A percentile compares a stretch with the other conserved stretches of the same genome.
Conservation (phyloP, 2,113 vertebrate genomes). For the Arizona elegans region DNA sequence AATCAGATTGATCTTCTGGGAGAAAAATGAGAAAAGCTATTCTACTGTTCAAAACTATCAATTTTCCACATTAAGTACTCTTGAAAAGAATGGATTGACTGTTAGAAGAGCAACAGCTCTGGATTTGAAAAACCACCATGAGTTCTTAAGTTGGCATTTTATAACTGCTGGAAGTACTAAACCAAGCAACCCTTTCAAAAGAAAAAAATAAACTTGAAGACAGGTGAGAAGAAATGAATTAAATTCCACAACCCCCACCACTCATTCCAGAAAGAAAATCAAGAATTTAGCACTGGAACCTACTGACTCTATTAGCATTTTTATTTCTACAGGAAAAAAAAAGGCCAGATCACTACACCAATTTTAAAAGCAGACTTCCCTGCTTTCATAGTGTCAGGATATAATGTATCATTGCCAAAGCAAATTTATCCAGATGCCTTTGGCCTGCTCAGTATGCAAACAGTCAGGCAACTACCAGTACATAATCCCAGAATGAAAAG, state of each 20-base stretch:
- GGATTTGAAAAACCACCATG: no score
- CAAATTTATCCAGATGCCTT: neutral
- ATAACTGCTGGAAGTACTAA: neutral
- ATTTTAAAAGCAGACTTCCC: neutral
- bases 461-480: neutral
- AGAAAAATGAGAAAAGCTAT: neutral
- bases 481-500: neutral
- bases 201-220: neutral
- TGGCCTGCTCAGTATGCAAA: neutral
- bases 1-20: neutral
- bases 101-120: no score
- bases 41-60: neutral
- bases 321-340: neutral
- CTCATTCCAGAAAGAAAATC: neutral
- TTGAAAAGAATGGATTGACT: no score
- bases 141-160: neutral
- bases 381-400: neutral
- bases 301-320: neutral
- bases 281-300: neutral
- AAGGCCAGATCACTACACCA: neutral
- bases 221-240: neutral
- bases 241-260: neutral
- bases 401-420: neutral
- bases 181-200: neutral
- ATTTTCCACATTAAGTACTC: no score